Base-by-base conservation (phyloP, 2,113 vertebrate genomes). In the Neomonachus schauinslandi region DNA sequence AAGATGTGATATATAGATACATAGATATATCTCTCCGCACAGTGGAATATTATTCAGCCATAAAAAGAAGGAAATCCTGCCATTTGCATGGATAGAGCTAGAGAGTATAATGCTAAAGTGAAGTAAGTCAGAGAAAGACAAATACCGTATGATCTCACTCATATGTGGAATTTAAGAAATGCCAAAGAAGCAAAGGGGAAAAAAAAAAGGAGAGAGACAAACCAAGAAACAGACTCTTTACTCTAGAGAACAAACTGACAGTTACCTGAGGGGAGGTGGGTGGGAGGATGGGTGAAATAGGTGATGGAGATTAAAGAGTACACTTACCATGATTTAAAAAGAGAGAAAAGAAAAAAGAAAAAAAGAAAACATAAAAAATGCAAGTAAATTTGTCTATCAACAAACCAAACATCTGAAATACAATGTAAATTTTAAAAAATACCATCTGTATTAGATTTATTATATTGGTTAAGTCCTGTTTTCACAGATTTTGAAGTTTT, bases 361-460 rank as follows among this genome's bases (percentile, higher is more conserved):
- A 46, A 76, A 76, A 49, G 28, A 97, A 92, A 92, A 90, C 31
- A 74, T 39, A 76, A 85, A 95, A 67, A 6, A 87, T 53, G 22
- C 8, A 79, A 88, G 51, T 77, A 89, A 93, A 86, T 55, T 13
- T 89, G 39, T 80, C 22, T 89, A 89, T 5, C 33, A 90, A 59
- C 46, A 90, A 96, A 21, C 19, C 42, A 80, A 96, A 74, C 18
- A 77, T 2, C 79, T 9, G n/a, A 91, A 77, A 80, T 74, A 89
- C 28, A 76, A 9, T 49, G 11, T 72, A 85, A 89, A 31, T 82
- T 81, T 89, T 80, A 80, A 18, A 83, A 19, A 49, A 76, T 28
- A 55, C 39, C 39, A 92, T 59, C 36, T 59, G 65, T 18, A 33
- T 71, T 69, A 81, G 72, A 80, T 39, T 96, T 80, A 76, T 74